Evolutionary conservation across 2,113 vertebrate genomes (phyloP).

Genomic region (Paedocypris sp.): DNA sequence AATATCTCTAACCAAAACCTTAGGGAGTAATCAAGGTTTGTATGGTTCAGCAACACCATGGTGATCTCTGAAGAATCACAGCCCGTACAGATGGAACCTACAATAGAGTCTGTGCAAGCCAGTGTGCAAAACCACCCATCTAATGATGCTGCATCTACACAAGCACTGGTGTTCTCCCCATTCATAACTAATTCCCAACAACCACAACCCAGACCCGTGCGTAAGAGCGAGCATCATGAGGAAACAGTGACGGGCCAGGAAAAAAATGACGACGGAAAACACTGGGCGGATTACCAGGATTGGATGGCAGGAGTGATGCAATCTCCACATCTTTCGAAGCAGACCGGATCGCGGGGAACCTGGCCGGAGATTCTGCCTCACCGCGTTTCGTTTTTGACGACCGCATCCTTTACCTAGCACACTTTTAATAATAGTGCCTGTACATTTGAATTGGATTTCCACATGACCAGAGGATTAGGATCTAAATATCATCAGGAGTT

Average conservation of each 20-base stretch:
- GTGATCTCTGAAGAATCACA: background rate
- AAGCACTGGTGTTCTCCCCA: background rate
- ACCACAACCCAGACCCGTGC: background rate
- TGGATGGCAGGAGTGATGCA: conserved; percentile 40
- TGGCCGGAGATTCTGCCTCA: conserved; percentile 28
- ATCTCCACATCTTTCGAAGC: conserved; percentile 14
- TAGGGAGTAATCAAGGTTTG: background rate
- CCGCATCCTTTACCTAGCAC: background rate
- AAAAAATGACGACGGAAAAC: conserved; percentile 52
- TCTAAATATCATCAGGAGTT: background rate
- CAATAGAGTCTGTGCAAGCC: background rate
- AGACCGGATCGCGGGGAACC: conserved; percentile 19
- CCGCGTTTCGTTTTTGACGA: background rate
- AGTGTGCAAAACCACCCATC: background rate
- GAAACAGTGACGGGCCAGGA: conserved; percentile 7
- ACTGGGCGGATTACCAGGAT: conserved; percentile 36
- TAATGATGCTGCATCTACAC: background rate
- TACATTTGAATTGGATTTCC: background rate
- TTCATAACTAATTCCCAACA: background rate
- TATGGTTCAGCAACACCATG: conserved; percentile 1
- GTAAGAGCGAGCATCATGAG: conserved; percentile 1
- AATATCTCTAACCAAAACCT: too few species aligned
- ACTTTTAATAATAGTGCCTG: background rate
- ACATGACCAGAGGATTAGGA: background rate
- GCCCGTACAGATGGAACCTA: background rate